Base-by-base conservation (phyloP, 2,797 vertebrate species). In the Falco concolor region DNA sequence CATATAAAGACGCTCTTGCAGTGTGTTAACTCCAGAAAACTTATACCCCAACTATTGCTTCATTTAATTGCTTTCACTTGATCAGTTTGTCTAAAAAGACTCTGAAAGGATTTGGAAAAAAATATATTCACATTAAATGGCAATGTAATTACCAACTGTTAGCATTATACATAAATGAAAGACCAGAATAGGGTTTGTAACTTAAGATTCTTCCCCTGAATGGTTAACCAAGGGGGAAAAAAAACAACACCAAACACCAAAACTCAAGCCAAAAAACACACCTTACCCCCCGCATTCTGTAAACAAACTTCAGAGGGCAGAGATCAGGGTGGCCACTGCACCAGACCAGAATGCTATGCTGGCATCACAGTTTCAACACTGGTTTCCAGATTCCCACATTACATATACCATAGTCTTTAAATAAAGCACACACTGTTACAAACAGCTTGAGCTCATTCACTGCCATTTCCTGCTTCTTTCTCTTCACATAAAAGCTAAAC, bases 401-500 rank as follows among this genome's bases (percentile, higher is more conserved):
- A 47, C 12, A 50, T 49, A 84, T 8, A 47, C 50, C 50, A 72
- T 17, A 32, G 36, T 10, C 73, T 53, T 75, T 56, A 93, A 93
- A 91, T 90, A 93, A 89, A 94, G 79, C 73, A 65, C 60, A 73
- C 27, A 3, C 52, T 36, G 53, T 42, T 52, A 89, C 3, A 80
- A 85, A 85, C 75, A 94, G 86, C 75, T 47, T 70, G 61, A 96
- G 61, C 63, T 96, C 63, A 20, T 40, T 81, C 91, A 57, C 50
- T 91, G 89, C 52, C 91, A 76, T 65, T 96, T 97, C 95, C 95
- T 89, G 57, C 65, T 92, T 68, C 72, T 75, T 74, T n/a, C 78
- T 42, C 61, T 28, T 75, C 69, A 53, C 40, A 75, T 27, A 40
- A 69, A 74, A 89, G 25, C 6, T 12, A 85, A 61, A 24, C 76